Percentiles rank a stretch among this genome's conserved stretches.
phyloP scores from a whole-genome alignment of 1,140 invertebrate genomes.

The Drosophila kurseongensis region DNA sequence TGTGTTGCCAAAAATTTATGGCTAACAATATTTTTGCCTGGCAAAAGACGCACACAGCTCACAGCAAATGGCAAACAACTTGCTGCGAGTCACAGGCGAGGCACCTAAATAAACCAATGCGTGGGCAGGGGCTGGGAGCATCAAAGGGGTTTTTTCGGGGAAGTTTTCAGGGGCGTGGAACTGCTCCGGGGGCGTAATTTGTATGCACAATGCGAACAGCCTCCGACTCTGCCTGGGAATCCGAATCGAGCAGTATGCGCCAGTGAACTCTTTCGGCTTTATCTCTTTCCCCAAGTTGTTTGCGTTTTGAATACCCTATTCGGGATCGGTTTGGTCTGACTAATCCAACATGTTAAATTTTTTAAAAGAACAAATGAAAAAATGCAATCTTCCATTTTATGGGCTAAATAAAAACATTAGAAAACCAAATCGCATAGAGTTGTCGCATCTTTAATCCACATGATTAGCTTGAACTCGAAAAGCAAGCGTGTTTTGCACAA shows the following conservation, averaged over 20 bases:
- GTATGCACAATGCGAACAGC: slow-evolving; percentile 68
- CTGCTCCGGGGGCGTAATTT: slow-evolving; percentile 68
- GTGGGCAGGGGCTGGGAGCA: not conserved
- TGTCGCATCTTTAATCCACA: no score
- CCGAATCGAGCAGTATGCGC: slow-evolving; percentile 51
- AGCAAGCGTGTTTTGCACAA: no score
- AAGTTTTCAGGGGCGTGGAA: slow-evolving; percentile 38
- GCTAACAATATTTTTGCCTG: slow-evolving; percentile 71
- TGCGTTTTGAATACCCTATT: slow-evolving; percentile 43
- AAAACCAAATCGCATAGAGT: no score
- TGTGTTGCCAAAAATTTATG: slow-evolving; percentile 76
- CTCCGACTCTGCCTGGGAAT: slow-evolving; percentile 38
- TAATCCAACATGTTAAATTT: no score
- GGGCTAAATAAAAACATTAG: no score
- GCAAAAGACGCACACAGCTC: slow-evolving; percentile 37
- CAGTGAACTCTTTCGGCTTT: slow-evolving; percentile 62
- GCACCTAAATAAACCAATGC: slow-evolving; percentile 72
- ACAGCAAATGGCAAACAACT: slow-evolving; percentile 74
- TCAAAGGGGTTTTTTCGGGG: slow-evolving; percentile 3
- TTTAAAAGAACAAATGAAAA: no score
- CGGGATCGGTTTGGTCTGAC: not conserved
- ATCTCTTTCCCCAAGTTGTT: slow-evolving; percentile 62
- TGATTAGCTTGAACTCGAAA: no score
- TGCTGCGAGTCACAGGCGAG: slow-evolving; percentile 39
- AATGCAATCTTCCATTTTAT: no score